phyloP scores from a whole-genome alignment of 2,113 vertebrate genomes.

The Neopipo cinnamomea region DNA sequence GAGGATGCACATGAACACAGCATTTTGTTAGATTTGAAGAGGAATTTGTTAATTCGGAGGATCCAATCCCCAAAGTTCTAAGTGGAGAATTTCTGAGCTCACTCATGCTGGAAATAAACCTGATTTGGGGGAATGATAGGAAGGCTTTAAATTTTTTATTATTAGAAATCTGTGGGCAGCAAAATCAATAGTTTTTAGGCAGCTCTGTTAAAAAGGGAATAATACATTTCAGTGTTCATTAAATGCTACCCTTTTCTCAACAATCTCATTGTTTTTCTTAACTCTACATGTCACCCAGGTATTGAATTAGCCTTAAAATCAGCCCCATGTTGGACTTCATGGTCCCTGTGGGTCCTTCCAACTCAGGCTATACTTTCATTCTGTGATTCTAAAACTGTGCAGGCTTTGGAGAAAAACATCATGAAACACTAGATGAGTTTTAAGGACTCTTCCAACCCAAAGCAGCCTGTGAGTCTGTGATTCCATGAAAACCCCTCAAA shows the following conservation, averaged over 20 bases:
- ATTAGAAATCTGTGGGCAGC: constrained; percentile 18
- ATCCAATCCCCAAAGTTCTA: not conserved
- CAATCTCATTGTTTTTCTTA: not conserved
- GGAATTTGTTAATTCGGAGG: not conserved
- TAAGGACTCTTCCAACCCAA: not conserved
- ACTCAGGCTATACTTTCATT: not conserved
- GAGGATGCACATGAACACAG: not conserved
- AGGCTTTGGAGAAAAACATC: not conserved
- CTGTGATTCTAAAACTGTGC: not conserved
- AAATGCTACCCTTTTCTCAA: not conserved
- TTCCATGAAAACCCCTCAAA: not conserved
- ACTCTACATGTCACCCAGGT: not conserved
- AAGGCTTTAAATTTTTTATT: constrained; percentile 15
- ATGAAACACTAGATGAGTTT: not conserved
- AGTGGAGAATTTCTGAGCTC: not conserved
- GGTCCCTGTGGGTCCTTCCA: not conserved
- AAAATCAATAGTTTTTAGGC: constrained; percentile 31
- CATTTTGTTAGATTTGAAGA: not conserved
- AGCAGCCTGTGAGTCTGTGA: not conserved
- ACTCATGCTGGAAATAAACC: constrained; percentile 11
- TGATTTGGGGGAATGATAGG: not conserved
- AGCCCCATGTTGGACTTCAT: not conserved
- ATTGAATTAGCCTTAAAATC: not conserved
- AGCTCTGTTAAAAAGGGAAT: constrained; percentile 2
- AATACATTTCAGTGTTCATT: not conserved